Base-by-base conservation (phyloP, 2,797 vertebrate species). In the Rachycentron canadum region DNA sequence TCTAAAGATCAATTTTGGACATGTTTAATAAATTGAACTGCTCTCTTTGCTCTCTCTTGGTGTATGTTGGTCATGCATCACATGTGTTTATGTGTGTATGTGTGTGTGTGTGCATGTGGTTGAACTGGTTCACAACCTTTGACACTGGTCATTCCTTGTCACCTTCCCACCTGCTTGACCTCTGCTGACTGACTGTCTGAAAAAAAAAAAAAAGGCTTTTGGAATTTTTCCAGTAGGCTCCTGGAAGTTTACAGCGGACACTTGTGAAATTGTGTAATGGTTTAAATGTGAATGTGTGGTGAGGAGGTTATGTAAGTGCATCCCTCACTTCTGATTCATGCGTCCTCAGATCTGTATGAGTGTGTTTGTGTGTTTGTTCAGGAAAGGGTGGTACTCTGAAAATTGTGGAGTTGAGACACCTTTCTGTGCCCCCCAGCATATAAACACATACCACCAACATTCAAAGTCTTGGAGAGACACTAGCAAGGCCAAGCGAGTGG, bases 271-370 rank as follows among this genome's bases (percentile, higher is more conserved):
- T 83, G 83, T 82, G 82, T 90, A 86, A 91, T 79, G 67, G 82
- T 87, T 93, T 85, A 83, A 83, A 86, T 82, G 86, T 71, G 85
- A 63, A 73, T 64, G 81, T 92, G 89, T 86, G 85, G 81, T 85
- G 82, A 86, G 86, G 78, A 86, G 72, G 75, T 92, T 92, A 88
- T 83, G 75, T 84, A 92, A 92, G 86, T 76, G 75, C 79, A 83
- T 85, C 65, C 86, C 76, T 88, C 83, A 61, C 49, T 0, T 84
- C 89, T 93, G 91, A 92, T 91, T 93, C 91, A 92, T 90, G 78
- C 52, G 11, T 89, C 85, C 76, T 92, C 83, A 83, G 89, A 91
- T 88, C 76, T 85, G 58, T 65, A 71, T 73, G 70, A 79, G 77
- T 65, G 78, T 79, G 78, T 87, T 73, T 79, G 78, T 79, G 84